These are phyloP conservation scores for Calliphora vomitoria DNA, from an alignment of 2,888 invertebrate species.

Conservation along the genomic window DNA sequence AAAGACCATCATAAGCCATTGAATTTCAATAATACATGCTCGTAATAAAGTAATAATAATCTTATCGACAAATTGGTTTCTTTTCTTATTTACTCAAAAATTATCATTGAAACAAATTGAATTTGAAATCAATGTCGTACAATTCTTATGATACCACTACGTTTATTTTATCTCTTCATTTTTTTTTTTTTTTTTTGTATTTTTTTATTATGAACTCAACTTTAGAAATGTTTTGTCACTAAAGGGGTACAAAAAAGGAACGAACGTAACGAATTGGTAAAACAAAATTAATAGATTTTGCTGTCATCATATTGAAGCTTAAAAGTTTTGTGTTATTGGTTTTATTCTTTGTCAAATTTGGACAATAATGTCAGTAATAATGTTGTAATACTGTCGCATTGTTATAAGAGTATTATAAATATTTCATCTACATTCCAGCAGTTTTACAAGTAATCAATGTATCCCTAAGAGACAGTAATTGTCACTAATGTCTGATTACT, in stretches of 20 bases:
- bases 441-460: too few species aligned
- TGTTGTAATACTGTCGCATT: conserved; percentile 12
- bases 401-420: not conserved
- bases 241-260: not conserved
- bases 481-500: too few species aligned
- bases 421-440: not conserved
- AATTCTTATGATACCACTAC: conserved; percentile 19
- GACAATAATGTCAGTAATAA: conserved; percentile 20
- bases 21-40: conserved; percentile 6
- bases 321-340: conserved; percentile 17
- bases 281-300: not conserved
- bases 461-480: too few species aligned
- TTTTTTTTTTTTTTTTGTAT: too few species aligned
- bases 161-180: conserved; percentile 26
- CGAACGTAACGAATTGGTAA: not conserved
- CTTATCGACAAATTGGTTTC: conserved; percentile 22
- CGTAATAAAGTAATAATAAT: conserved; percentile 1
- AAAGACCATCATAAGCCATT: not conserved
- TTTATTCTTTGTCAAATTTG: not conserved
- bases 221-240: conserved; percentile 12
- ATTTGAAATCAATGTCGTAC: conserved; percentile 38
- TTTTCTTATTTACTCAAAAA: not conserved
- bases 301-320: conserved; percentile 36
- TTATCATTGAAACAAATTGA: conserved; percentile 41
- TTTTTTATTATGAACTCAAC: not conserved